Percentiles rank a stretch among this genome's conserved stretches.
Conservation (phyloP, 30 jellyfish, hydroid and myxozoan genomes). For the Phacellophora camtschatica region DNA sequence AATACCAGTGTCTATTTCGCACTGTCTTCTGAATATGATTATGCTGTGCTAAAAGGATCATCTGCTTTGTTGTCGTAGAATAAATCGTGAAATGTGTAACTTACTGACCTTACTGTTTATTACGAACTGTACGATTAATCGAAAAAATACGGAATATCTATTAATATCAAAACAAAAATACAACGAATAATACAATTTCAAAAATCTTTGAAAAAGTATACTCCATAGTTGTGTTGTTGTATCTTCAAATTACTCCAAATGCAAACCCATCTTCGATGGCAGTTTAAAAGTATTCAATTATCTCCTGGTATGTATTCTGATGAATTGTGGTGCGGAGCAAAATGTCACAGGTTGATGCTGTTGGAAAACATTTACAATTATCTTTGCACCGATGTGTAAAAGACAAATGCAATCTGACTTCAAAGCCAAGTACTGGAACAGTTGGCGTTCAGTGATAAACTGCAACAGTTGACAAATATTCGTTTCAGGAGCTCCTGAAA, state of each 20-base stretch:
- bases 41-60: too few relatives aligned
- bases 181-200: too few relatives aligned
- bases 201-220: too few relatives aligned
- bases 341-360: constrained; percentile 25
- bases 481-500: neutral
- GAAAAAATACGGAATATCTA: too few relatives aligned
- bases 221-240: too few relatives aligned
- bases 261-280: neutral
- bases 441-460: neutral
- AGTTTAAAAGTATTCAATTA: neutral
- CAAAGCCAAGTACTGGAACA: constrained; percentile 52
- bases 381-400: constrained; percentile 14
- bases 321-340: neutral
- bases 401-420: neutral
- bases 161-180: too few relatives aligned
- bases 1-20: too few relatives aligned
- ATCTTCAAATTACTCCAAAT: constrained; percentile 3
- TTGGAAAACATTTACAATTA: constrained; percentile 27
- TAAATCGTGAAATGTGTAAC: too few relatives aligned
- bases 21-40: too few relatives aligned
- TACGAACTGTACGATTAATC: too few relatives aligned
- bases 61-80: too few relatives aligned
- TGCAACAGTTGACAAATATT: neutral
- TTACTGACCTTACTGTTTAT: too few relatives aligned
- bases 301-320: neutral